Base-by-base conservation (phyloP, 1,140 invertebrate genomes). In the Antheraea mylitta region DNA sequence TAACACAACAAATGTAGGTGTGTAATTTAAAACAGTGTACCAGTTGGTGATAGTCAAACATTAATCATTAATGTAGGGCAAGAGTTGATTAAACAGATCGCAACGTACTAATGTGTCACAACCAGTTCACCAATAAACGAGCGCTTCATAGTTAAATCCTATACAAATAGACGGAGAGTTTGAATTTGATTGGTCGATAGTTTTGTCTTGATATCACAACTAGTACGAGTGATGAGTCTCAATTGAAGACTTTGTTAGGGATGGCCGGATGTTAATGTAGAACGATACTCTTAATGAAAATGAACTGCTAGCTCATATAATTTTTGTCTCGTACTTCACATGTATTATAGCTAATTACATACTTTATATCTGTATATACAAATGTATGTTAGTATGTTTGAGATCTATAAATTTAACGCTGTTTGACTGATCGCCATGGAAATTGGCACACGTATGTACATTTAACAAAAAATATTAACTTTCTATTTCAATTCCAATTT, bases 61-160 rank as follows among this genome's bases (percentile, higher is more conserved):
- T 53, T 53, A 53, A 53, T 53, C 16, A 16, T 13, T 37, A 63
- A 63, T 36, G 37, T 61, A 61, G 59, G 30, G 59, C 30, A 22
- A 36, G 18, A 61, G 30, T 61, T 64, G 45, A 70, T 66, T 66
- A 66, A 67, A 67, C 48, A 53, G 66, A 13, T 38, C 60, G 60
- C 64, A 53, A 53, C 45, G 16, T 13, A 66, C 60, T 53, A 16
- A 53, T 13, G 16, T 53, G 16, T 53, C 45, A 53, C 45, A 16
- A 53, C 13, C 45, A 53, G 13, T 53, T 53, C 1, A 53, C 11
- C 16, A 2, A 53, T 53, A n/a, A 53, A 53, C 11, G 16, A 53
- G 45, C 11, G 45, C 45, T 53, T 53, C 16, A 53, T 0, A 53
- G 0, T 53, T 53, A 0, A 16, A 53, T 53, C 45, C 6, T 13